phyloP scores from a whole-genome alignment of 2,113 vertebrate genomes.

The Prietella phreatophila region DNA sequence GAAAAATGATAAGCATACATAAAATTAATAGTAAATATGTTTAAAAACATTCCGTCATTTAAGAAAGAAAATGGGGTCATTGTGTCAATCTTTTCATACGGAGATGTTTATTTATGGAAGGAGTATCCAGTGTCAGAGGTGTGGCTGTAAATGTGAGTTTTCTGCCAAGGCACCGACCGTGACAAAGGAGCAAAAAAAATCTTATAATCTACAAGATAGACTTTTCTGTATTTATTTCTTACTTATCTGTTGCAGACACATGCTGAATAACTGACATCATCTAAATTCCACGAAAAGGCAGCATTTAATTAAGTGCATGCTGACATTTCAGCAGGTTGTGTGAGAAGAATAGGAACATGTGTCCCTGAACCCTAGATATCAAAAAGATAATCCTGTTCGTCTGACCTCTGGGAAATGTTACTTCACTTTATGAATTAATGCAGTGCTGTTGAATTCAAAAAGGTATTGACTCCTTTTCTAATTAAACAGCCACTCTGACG shows the following conservation, averaged over 20 bases:
- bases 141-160: too few relatives aligned
- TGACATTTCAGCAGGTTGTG: constrained; percentile 45
- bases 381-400: neutral
- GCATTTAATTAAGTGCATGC: constrained; percentile 35
- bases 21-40: too few relatives aligned
- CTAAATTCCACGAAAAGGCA: constrained; percentile 46
- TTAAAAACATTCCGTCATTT: too few relatives aligned
- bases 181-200: too few relatives aligned
- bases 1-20: too few relatives aligned
- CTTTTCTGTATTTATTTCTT: neutral
- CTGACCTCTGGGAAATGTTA: neutral
- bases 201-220: neutral
- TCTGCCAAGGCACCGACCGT: too few relatives aligned
- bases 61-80: too few relatives aligned
- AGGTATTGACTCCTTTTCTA: neutral
- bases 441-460: neutral
- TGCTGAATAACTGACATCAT: constrained; percentile 48
- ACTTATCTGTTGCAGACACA: neutral
- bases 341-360: neutral
- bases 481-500: neutral
- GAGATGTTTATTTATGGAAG: neutral
- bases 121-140: neutral
- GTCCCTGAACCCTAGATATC: neutral
- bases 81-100: too few relatives aligned
- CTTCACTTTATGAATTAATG: neutral